A percentile compares a stretch with the other conserved stretches of the same genome.
Conservation (phyloP, 2,888 invertebrate genomes). For the Allophyes oxyacanthae region DNA sequence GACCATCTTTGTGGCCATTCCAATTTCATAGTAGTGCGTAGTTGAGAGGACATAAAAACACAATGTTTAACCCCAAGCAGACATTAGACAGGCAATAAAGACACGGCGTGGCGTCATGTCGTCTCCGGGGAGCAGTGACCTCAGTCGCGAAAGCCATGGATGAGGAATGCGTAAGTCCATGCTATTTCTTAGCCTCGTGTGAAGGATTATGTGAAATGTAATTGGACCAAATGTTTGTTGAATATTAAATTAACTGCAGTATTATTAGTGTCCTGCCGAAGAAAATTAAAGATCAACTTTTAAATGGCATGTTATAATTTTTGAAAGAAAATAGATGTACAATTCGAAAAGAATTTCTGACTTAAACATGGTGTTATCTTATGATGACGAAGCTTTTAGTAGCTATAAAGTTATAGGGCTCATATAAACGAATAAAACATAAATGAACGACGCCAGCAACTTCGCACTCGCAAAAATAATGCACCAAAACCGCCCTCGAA, state of each 20-base stretch:
- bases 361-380: slow-evolving; percentile 27
- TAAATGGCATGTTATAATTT: too few relatives aligned
- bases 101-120: slow-evolving; percentile 66
- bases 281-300: background rate
- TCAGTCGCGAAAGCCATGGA: slow-evolving; percentile 65
- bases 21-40: slow-evolving; percentile 22
- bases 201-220: slow-evolving; percentile 20
- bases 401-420: slow-evolving; percentile 16
- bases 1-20: slow-evolving; percentile 22
- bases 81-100: slow-evolving; percentile 58
- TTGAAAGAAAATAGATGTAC: too few relatives aligned
- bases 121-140: slow-evolving; percentile 79
- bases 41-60: slow-evolving; percentile 44
- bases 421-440: slow-evolving; percentile 23
- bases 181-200: slow-evolving; percentile 19
- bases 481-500: background rate
- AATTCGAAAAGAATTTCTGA: too few relatives aligned
- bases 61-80: slow-evolving; percentile 54
- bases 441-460: background rate
- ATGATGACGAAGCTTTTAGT: slow-evolving; percentile 22
- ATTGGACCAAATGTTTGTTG: slow-evolving; percentile 2
- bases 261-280: slow-evolving; percentile 5
- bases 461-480: slow-evolving; percentile 4
- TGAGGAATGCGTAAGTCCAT: slow-evolving; percentile 53
- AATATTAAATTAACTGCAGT: background rate